phyloP scores from a whole-genome alignment of 2,888 invertebrate species.

The Sminthurides aquaticus region DNA sequence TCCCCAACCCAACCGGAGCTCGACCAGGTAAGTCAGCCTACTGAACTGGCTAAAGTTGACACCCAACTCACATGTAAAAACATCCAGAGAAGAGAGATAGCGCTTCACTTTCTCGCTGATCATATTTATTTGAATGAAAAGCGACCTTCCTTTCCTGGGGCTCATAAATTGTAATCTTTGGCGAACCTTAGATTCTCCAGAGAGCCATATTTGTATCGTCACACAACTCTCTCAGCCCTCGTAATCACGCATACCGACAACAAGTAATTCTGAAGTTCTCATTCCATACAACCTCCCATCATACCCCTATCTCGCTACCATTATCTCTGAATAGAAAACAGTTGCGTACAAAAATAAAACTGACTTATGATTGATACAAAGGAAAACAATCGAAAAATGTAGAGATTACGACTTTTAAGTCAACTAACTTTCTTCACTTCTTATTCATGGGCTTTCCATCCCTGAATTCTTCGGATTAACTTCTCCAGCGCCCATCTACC shows the following conservation, averaged over 20 bases:
- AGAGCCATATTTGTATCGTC: not conserved
- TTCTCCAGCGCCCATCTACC: too few relatives aligned
- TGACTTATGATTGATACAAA: too few relatives aligned
- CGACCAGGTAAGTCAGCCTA: too few relatives aligned
- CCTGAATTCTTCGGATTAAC: too few relatives aligned
- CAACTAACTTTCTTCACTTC: too few relatives aligned
- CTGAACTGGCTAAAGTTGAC: too few relatives aligned
- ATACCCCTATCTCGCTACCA: not conserved
- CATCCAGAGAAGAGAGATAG: not conserved
- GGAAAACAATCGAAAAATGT: too few relatives aligned
- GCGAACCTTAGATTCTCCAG: not conserved
- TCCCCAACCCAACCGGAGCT: too few relatives aligned
- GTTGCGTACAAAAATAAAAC: not conserved
- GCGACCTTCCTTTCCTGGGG: not conserved
- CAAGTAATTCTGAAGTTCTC: not conserved
- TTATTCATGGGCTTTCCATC: too few relatives aligned
- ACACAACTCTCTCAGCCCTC: not conserved
- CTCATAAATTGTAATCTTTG: not conserved
- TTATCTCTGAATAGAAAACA: not conserved
- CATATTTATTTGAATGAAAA: not conserved
- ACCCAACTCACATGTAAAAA: too few relatives aligned
- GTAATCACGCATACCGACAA: not conserved
- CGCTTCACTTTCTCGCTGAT: not conserved
- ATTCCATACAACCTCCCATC: not conserved
- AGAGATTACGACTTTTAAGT: too few relatives aligned